Base-by-base conservation (phyloP, 2,113 vertebrate genomes). In the Protomyctophum bolini region DNA sequence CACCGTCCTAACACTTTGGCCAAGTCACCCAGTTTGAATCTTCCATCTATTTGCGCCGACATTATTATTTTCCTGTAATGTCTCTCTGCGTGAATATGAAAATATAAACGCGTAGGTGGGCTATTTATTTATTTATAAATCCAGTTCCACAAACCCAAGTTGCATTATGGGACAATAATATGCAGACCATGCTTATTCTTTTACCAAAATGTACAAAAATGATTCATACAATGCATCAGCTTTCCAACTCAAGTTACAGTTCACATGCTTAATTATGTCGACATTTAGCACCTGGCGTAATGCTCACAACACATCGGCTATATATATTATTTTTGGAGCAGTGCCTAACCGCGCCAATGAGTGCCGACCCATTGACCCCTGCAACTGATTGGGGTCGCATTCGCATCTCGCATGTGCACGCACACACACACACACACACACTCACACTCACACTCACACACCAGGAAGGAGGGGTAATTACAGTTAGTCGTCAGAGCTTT, bases 1-100 rank as follows among this genome's bases (percentile, higher is more conserved):
- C 21, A 21, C 51, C 63, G 68, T 82, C 66, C 66, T 77, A 55
- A 66, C 55, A 81, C 73, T 69, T 81, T 33, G 63, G 65, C 66
- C 21, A 68, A 45, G 9, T 41, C 21, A 61, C 28, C 73, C n/a
- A n/a, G 68, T 70, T 50, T 52, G 67, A 58, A 29, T 55, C 9
- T 41, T 14, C 1, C 28, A 79, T 72, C n/a, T 72, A 12, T 74
- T 21, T 81, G 59, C 58, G 66, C 29, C 41, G 12, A 71, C 6
- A 68, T 10, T 29, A 21, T 68, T 71, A 57, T 59, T 78, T 77
- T 49, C 29, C 49, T 70, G 46, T 21, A 21, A 21, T 21, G 21
- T 21, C 21, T 49, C 8, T n/a, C 8, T 49, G 46, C n/a, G 33
- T 41, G 33, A 41, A 41, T 41, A 0, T 41, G 33, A 41, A 41